Percentiles rank a stretch among this genome's conserved stretches.
These are phyloP conservation scores for Drosophila kuntzei DNA, from an alignment of 2,888 invertebrate species.

Conservation along the genomic window DNA sequence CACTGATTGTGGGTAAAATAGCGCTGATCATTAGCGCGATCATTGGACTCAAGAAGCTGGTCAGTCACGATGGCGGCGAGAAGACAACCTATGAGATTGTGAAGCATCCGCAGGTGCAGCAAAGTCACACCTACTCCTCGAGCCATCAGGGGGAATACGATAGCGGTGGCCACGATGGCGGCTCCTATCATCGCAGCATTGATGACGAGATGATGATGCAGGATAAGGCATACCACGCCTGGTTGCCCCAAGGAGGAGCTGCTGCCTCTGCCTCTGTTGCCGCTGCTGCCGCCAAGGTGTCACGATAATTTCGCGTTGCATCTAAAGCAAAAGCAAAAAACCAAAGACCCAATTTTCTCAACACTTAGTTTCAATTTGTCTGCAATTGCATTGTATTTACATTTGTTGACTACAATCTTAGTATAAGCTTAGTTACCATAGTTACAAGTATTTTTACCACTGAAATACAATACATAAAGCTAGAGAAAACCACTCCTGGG, in stretches of 20 bases:
- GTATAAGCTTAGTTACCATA: slow-evolving; percentile 53
- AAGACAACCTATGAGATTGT: slow-evolving; percentile 94
- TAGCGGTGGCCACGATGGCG: slow-evolving; percentile 87
- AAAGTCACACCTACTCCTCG: slow-evolving; percentile 91
- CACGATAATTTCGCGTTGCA: slow-evolving; percentile 51
- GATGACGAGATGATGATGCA: slow-evolving; percentile 88
- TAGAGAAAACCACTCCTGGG: slow-evolving; percentile 63
- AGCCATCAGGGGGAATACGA: slow-evolving; percentile 88
- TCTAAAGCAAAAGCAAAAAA: slow-evolving; percentile 61
- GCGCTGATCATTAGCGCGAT: slow-evolving; percentile 92
- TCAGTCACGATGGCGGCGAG: slow-evolving; percentile 89
- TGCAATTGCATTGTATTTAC: slow-evolving; percentile 76
- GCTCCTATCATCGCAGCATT: slow-evolving; percentile 87
- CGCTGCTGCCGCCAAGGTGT: slow-evolving; percentile 42
- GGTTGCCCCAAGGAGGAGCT: slow-evolving; percentile 81
- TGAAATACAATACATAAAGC: slow-evolving; percentile 58
- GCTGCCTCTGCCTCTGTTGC: slow-evolving; percentile 18
- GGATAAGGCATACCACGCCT: slow-evolving; percentile 88
- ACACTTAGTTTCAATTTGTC: slow-evolving; percentile 66
- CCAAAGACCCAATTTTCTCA: slow-evolving; percentile 29
- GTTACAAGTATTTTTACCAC: slow-evolving; percentile 54
- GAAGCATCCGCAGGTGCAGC: slow-evolving; percentile 93
- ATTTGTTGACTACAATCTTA: slow-evolving; percentile 52
- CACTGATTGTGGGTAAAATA: slow-evolving; percentile 93
- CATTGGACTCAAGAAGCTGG: slow-evolving; percentile 92